Evolutionary conservation across 2,113 vertebrate genomes (phyloP).

Genomic region (Micronycteris hirsuta): DNA sequence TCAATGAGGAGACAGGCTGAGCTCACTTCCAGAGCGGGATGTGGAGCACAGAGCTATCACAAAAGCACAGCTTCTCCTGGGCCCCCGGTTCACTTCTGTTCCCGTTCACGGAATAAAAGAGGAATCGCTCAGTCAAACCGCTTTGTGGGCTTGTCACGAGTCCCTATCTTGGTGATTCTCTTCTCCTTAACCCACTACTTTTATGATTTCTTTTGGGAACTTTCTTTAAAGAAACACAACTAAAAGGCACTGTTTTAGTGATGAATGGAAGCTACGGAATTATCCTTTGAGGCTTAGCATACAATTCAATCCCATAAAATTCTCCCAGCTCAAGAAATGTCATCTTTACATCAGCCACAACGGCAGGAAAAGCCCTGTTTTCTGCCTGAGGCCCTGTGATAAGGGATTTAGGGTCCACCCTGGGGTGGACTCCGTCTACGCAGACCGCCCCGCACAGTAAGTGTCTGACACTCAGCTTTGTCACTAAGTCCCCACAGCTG

Average conservation of each 20-base stretch:
- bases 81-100: not conserved
- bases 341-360: slow-evolving; percentile 65
- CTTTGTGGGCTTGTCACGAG: slow-evolving; percentile 46
- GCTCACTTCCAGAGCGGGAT: not conserved
- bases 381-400: slow-evolving; percentile 70
- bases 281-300: slow-evolving; percentile 64
- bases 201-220: slow-evolving; percentile 61
- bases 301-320: slow-evolving; percentile 65
- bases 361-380: slow-evolving; percentile 56
- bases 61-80: not conserved
- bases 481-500: slow-evolving; percentile 52
- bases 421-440: slow-evolving; percentile 48
- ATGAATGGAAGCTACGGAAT: slow-evolving; percentile 67
- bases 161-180: slow-evolving; percentile 17
- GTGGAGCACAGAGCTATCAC: not conserved
- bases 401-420: slow-evolving; percentile 70
- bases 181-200: not conserved
- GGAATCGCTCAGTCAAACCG: slow-evolving; percentile 42
- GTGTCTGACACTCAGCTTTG: not conserved
- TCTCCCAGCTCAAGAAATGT: slow-evolving; percentile 71
- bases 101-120: slow-evolving; percentile 10
- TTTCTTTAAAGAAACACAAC: slow-evolving; percentile 45
- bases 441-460: not conserved
- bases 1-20: not conserved
- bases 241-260: slow-evolving; percentile 30